Evolutionary conservation across 2,888 invertebrate species (phyloP).

Genomic region (Mimumesa dahlbomi): DNA sequence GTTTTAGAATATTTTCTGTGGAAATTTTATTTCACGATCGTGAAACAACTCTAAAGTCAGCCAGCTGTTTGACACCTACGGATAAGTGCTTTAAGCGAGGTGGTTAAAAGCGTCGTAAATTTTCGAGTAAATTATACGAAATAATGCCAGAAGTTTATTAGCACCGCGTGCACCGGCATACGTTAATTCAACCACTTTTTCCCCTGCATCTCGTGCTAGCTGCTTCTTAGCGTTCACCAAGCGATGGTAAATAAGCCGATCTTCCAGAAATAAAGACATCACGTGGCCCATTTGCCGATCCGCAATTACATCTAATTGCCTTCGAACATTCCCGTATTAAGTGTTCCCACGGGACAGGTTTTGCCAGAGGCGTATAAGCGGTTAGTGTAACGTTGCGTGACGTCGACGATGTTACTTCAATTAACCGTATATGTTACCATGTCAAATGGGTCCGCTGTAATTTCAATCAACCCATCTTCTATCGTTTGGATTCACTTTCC

Average conservation of each 20-base stretch:
- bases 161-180: constrained; percentile 2
- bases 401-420: constrained; percentile 54
- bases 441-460: constrained; percentile 10
- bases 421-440: constrained; percentile 44
- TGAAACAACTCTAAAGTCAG: too few species aligned
- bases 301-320: constrained; percentile 63
- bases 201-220: constrained; percentile 29
- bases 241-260: constrained; percentile 13
- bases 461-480: too few species aligned
- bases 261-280: constrained; percentile 51
- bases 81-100: too few species aligned
- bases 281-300: constrained; percentile 42
- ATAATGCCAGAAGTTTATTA: constrained; percentile 1
- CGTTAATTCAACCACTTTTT: constrained; percentile 2
- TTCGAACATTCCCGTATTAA: constrained; percentile 55
- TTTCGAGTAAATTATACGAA: constrained; percentile 1
- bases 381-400: constrained; percentile 43
- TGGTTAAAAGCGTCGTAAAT: not conserved
- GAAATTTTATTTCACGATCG: too few species aligned
- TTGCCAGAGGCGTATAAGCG: constrained; percentile 24
- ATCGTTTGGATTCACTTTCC: too few species aligned
- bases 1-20: too few species aligned
- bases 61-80: too few species aligned
- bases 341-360: constrained; percentile 46
- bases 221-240: constrained; percentile 20